Conservation (phyloP, 1,140 invertebrate species). For the Ceratina australensis region DNA sequence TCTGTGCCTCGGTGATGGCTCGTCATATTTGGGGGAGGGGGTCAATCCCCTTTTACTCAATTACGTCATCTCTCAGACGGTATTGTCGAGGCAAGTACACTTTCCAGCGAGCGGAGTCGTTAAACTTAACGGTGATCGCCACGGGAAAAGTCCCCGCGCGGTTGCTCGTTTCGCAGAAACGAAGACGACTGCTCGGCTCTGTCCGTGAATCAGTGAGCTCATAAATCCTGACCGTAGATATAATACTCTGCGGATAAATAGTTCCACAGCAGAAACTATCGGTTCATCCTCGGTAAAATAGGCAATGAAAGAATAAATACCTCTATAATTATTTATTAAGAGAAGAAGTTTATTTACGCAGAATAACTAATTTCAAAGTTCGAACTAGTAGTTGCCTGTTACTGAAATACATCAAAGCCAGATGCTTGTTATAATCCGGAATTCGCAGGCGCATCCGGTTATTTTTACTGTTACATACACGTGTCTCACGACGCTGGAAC, state of each 20-base stretch:
- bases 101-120: conserved; percentile 41
- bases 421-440: conserved; percentile 6
- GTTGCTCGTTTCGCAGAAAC: neutral
- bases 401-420: neutral
- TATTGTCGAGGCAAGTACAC: conserved; percentile 21
- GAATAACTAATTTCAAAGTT: too few relatives aligned
- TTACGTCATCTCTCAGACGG: conserved; percentile 42
- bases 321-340: too few relatives aligned
- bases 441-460: neutral
- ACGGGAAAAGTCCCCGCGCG: neutral
- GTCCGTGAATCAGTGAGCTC: too few relatives aligned
- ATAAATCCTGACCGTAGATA: too few relatives aligned
- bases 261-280: too few relatives aligned
- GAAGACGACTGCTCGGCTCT: neutral
- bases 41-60: conserved; percentile 48
- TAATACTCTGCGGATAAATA: too few relatives aligned
- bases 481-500: neutral
- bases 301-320: too few relatives aligned
- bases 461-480: neutral
- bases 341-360: too few relatives aligned
- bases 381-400: too few relatives aligned
- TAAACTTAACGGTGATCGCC: conserved; percentile 43
- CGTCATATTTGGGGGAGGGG: conserved; percentile 45
- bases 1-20: conserved; percentile 36
- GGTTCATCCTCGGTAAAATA: too few relatives aligned